Evolutionary conservation across 1,140 invertebrate genomes (phyloP).

Genomic region (Saxidomus purpurata): DNA sequence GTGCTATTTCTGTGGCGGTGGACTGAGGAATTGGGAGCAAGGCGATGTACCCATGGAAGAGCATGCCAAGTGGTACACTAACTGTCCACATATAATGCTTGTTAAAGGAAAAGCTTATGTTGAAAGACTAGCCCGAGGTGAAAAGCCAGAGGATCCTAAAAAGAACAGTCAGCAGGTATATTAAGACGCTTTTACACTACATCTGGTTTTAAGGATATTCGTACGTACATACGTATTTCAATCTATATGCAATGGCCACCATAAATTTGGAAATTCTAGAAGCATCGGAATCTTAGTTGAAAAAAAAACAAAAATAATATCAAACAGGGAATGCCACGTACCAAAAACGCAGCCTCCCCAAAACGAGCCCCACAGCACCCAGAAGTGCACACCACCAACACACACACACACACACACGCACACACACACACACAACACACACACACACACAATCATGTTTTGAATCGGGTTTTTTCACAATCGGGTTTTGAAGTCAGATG

Average conservation of each 20-base stretch:
- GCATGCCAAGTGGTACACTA: conserved; percentile 34
- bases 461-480: too few relatives aligned
- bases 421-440: too few relatives aligned
- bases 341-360: too few relatives aligned
- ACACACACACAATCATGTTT: too few relatives aligned
- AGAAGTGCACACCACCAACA: too few relatives aligned
- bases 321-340: too few relatives aligned
- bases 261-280: neutral
- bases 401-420: too few relatives aligned
- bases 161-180: neutral
- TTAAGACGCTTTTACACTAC: neutral
- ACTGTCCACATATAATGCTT: neutral
- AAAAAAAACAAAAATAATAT: too few relatives aligned
- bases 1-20: neutral
- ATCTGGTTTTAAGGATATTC: too few relatives aligned
- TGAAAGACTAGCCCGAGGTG: neutral
- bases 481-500: neutral
- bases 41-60: conserved; percentile 29
- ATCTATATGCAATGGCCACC: too few relatives aligned
- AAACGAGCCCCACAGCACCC: too few relatives aligned
- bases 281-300: neutral
- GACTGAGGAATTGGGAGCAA: neutral
- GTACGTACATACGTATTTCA: neutral
- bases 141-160: neutral
- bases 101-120: neutral